A percentile compares a stretch with the other conserved stretches of the same genome.
phyloP scores from a whole-genome alignment of 2,797 vertebrate species.

The Tapera naevia region DNA sequence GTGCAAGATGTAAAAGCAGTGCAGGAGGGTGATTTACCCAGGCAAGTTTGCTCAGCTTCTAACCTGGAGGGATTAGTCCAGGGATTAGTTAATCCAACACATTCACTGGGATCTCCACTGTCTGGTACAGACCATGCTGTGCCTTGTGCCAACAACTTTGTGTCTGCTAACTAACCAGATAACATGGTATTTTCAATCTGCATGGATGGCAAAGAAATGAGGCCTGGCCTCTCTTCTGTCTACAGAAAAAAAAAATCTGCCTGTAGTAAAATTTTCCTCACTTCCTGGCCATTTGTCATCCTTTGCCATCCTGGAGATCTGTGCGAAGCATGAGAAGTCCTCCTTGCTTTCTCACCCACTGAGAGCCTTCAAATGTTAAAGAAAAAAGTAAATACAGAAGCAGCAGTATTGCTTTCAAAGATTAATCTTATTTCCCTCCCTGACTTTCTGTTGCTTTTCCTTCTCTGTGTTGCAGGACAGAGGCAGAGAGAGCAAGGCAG shows the following conservation, averaged over 20 bases:
- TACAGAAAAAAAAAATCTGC: not conserved
- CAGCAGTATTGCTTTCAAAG: not conserved
- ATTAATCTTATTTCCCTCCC: not conserved
- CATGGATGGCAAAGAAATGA: not conserved
- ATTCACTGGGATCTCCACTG: not conserved
- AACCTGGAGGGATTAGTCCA: not conserved
- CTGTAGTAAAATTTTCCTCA: not conserved
- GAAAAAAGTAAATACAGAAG: not conserved
- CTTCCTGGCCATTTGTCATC: not conserved
- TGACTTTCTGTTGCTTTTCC: not conserved
- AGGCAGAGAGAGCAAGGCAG: not conserved
- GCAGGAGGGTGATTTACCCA: not conserved
- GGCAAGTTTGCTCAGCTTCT: not conserved
- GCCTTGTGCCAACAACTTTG: accelerated
- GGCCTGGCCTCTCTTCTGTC: not conserved
- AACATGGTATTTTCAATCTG: not conserved
- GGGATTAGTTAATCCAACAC: not conserved
- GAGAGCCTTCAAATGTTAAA: not conserved
- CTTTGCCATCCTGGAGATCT: not conserved
- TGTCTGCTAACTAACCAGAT: not conserved
- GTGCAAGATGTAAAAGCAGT: not conserved
- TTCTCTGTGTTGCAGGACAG: not conserved
- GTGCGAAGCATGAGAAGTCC: not conserved
- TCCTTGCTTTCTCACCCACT: not conserved
- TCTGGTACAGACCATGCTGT: accelerated